Evolutionary conservation across 2,113 vertebrate genomes (phyloP).

Genomic region (Falco punctatus): DNA sequence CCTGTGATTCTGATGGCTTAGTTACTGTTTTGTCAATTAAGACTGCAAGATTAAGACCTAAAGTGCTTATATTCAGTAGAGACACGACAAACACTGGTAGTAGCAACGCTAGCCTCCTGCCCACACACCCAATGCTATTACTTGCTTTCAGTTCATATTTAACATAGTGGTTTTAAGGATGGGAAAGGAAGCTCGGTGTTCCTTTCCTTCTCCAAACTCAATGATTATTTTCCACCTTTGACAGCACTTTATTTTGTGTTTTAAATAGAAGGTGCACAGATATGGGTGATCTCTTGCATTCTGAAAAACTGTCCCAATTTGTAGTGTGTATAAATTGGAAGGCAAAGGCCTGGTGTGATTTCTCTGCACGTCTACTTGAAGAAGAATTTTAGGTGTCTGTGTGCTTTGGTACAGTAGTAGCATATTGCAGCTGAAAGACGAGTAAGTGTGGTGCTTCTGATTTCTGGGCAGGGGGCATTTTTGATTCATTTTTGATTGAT

Average conservation of each 20-base stretch:
- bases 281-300: not conserved
- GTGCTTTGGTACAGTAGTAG: not conserved
- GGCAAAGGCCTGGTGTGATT: not conserved
- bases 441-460: not conserved
- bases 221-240: not conserved
- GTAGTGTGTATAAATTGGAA: not conserved
- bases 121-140: not conserved
- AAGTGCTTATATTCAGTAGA: not conserved
- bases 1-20: not conserved
- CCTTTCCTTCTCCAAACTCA: not conserved
- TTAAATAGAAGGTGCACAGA: not conserved
- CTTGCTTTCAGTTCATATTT: not conserved
- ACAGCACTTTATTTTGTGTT: not conserved
- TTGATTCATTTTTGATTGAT: not conserved
- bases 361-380: not conserved
- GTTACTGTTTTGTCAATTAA: not conserved
- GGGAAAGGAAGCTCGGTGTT: not conserved
- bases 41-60: not conserved
- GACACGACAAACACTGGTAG: not conserved
- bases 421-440: not conserved
- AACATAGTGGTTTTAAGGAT: not conserved
- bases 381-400: not conserved
- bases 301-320: not conserved
- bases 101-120: not conserved
- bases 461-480: not conserved